Evolutionary conservation across 2,797 vertebrate species (phyloP), one percentile per base, ranked within the genome.

Genomic region (Xyrichtys novacula): DNA sequence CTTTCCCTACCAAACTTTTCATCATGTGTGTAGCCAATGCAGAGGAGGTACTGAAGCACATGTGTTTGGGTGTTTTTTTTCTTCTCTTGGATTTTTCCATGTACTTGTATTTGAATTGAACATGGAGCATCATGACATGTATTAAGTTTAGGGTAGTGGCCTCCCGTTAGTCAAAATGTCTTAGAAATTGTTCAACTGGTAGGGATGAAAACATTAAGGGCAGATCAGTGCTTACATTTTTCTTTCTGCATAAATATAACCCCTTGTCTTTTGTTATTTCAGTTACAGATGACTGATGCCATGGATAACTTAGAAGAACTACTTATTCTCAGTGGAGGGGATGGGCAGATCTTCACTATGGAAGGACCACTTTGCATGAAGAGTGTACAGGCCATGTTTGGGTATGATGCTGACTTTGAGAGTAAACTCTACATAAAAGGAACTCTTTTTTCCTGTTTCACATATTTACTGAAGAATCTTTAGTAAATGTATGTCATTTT

Each of bases 371-470:
- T 99, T 62, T 99, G 97, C 90, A 93, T 99, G 88, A 99, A 99
- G 91, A 98, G 96, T 32, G 97, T 98, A 1, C 98, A 99, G 89
- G 94, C 96, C 6, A 98, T 99, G 98, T 99, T 99, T 91, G 97
- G 97, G 98, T 99, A 78, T 80, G 95, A 40, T 25, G 89, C 5
- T 38, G 15, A 17, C 32, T 66, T 32, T 1, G 1, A 2, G 53
- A 38, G 36, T 42, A 16, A 42, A 46, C 12, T 2, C 26, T 14
- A 4, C n/a, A n/a, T n/a, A 47, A 34, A 26, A 23, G 31, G 1
- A 11, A n/a, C 2, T 16, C n/a, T n/a, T n/a, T 22, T 28, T 53
- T 36, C 2, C 9, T 59, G 1, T 46, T 49, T 38, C 22, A 23
- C 29, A 1, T 40, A 10, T 40, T 58, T 29, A 39, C 3, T 38